Conservation (phyloP, 2,797 vertebrate species). For the Anguilla obscura region DNA sequence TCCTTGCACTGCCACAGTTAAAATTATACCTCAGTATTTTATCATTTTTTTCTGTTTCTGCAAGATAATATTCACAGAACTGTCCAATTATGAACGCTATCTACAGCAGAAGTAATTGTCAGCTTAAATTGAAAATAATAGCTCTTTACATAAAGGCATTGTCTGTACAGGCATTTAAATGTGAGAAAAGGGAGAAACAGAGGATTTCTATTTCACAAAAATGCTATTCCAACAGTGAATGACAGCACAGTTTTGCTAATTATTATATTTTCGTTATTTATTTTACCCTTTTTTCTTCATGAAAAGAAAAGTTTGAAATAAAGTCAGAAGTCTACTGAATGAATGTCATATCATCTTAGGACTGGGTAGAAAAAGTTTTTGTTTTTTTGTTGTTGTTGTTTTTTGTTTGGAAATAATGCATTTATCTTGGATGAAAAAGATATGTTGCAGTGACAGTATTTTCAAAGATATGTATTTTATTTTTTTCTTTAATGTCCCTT, state of each 20-base stretch:
- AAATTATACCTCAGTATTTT: background rate
- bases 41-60: background rate
- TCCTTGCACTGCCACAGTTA: background rate
- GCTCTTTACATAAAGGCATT: background rate
- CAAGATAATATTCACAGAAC: background rate
- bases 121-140: background rate
- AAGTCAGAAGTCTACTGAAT: background rate
- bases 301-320: background rate
- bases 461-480: too few relatives aligned
- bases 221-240: background rate
- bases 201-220: background rate
- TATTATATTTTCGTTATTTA: background rate
- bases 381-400: too few relatives aligned
- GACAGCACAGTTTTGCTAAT: background rate
- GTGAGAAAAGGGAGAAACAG: background rate
- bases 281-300: background rate
- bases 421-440: too few relatives aligned
- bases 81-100: background rate
- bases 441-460: too few relatives aligned
- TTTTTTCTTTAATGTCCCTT: too few relatives aligned
- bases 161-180: background rate
- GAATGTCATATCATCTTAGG: background rate
- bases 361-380: too few relatives aligned
- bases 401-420: too few relatives aligned
- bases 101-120: background rate